Percentiles rank a stretch among this genome's conserved stretches.
Evolutionary conservation across 2,888 invertebrate species (phyloP).

Genomic region (Pyrocoelia pectoralis): DNA sequence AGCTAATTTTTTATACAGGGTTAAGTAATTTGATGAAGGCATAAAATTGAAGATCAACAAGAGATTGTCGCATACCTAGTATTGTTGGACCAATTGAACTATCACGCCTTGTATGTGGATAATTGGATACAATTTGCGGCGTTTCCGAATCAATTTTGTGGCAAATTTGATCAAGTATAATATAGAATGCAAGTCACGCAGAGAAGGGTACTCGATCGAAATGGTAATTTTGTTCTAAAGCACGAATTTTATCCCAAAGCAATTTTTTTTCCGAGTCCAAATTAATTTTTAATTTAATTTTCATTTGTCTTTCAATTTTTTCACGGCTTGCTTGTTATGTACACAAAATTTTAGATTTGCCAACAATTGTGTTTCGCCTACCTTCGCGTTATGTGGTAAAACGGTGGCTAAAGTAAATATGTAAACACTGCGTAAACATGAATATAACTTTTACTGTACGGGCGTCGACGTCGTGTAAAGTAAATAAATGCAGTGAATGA

Average conservation of each 20-base stretch:
- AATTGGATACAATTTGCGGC: constrained; percentile 17
- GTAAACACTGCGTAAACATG: constrained; percentile 11
- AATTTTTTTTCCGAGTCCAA: constrained; percentile 8
- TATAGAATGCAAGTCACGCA: constrained; percentile 13
- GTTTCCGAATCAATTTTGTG: constrained; percentile 3
- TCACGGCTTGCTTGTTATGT: background rate
- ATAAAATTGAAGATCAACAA: background rate
- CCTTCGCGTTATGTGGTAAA: background rate
- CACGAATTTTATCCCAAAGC: constrained; percentile 7
- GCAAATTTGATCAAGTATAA: constrained; percentile 11
- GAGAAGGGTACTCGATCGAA: constrained; percentile 5
- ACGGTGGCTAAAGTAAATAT: constrained; percentile 1
- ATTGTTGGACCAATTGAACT: background rate
- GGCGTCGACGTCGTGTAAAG: constrained; percentile 1
- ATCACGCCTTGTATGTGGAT: background rate
- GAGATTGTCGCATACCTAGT: background rate
- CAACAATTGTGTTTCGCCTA: background rate
- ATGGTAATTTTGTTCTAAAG: constrained; percentile 6
- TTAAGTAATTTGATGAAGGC: background rate
- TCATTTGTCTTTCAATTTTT: constrained; percentile 12
- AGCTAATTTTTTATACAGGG: background rate
- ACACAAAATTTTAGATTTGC: constrained; percentile 8
- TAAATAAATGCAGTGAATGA: constrained; percentile 2
- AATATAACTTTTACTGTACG: background rate
- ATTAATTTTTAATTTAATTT: constrained; percentile 17